A percentile compares a stretch with the other conserved stretches of the same genome.
phyloP scores from a whole-genome alignment of 37 sponge, comb jelly and placozoan genomes.

The Hexactinellida sp. region DNA sequence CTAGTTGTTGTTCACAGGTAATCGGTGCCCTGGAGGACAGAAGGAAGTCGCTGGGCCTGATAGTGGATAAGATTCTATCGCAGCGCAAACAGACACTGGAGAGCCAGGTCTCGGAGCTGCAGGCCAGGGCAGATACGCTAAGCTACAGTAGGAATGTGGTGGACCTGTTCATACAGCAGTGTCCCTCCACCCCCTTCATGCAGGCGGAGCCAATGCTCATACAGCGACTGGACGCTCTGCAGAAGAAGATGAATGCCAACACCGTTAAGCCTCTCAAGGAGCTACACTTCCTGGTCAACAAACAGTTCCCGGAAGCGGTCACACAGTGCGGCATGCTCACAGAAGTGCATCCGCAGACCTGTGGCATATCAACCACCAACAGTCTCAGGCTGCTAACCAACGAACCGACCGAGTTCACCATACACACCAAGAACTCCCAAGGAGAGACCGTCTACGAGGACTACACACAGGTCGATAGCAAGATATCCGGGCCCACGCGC shows the following conservation, averaged over 20 bases:
- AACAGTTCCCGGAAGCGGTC: constrained; percentile 1
- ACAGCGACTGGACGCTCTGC: not conserved
- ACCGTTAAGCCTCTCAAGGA: not conserved
- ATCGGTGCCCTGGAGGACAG: not conserved
- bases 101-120: not conserved
- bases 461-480: not conserved
- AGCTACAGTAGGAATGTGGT: not conserved
- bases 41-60: not conserved
- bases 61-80: not conserved
- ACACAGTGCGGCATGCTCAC: not conserved
- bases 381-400: not conserved
- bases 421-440: constrained; percentile 8
- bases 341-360: constrained; percentile 3
- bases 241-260: not conserved
- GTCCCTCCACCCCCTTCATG: not conserved
- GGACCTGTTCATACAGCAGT: not conserved
- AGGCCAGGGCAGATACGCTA: not conserved
- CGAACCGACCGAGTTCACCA: not conserved
- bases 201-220: not conserved
- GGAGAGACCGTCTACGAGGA: constrained; percentile 14
- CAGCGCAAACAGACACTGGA: not conserved
- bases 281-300: not conserved
- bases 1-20: too few relatives aligned
- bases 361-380: not conserved
- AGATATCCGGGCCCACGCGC: not conserved